Base-by-base conservation (phyloP, 2,888 invertebrate species). In the Bruchidius siliquastri region DNA sequence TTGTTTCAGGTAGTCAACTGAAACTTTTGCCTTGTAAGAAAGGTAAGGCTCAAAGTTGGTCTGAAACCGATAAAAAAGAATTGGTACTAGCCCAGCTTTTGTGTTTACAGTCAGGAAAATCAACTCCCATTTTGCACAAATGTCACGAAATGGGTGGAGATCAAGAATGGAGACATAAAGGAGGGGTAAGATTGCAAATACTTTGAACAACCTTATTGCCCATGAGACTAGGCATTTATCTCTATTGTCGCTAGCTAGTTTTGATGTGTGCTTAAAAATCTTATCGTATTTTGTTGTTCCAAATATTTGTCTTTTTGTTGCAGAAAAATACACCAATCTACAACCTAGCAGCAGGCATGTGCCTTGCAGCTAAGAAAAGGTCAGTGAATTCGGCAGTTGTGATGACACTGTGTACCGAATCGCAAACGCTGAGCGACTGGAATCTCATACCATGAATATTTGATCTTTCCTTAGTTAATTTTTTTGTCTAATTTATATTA, bases 91-190 rank as follows among this genome's bases (percentile, higher is more conserved):
- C 94, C 0, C 93, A 95, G 77, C 88, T 94, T 49, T 87, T 97
- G 18, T 97, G 98, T 83, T 86, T 99, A 79, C 97, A 98, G 86
- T 92, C 94, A 0, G 88, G 89, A 0, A 89, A 90, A 76, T 82
- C 85, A 0, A 81, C 82, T 66, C 95, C 96, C 0, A 88, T 91
- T 73, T 88, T 98, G 13, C 92, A 94, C 79, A 98, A 98, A 86
- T 98, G 98, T 83, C 97, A 97, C 82, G 96, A 96, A 85, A 93
- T 96, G 88, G 93, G 95, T 18, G 95, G 95, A 0, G 91, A 94
- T 78, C 98, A 98, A 86, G 95, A 96, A 82, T 99, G 98, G 98
- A 92, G 92, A 72, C 93, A 95, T 83, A 92, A 92, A 77, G 91
- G 90, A 76, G 87, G 90, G 80, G 95, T 95, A 86, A 86, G 83